phyloP scores from a whole-genome alignment of 2,888 invertebrate genomes.

The Tenthredo scrophulariae region DNA sequence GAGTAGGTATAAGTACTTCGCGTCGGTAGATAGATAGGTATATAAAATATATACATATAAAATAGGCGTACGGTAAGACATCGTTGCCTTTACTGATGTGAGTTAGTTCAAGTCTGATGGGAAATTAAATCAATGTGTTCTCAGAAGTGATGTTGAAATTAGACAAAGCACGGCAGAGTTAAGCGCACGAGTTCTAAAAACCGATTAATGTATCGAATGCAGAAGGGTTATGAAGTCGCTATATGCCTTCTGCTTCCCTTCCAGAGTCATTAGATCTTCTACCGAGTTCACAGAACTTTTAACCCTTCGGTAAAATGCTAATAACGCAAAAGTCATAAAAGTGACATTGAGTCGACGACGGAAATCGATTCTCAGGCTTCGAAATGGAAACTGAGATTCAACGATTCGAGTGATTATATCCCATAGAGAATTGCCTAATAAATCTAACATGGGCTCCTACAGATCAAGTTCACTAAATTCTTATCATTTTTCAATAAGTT shows the following conservation, averaged over 20 bases:
- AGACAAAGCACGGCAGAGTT: not conserved
- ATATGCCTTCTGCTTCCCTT: not conserved
- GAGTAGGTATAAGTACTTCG: not conserved
- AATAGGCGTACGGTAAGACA: slow-evolving; percentile 13
- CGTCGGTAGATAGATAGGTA: not conserved
- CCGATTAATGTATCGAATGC: slow-evolving; percentile 26
- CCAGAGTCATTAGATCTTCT: not conserved
- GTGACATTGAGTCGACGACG: not conserved
- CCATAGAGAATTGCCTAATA: not conserved
- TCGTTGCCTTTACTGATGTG: slow-evolving; percentile 10
- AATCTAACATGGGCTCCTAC: not conserved
- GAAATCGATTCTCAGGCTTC: not conserved
- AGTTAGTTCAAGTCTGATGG: slow-evolving; percentile 41
- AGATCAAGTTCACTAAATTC: not conserved
- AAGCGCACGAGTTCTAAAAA: slow-evolving; percentile 18
- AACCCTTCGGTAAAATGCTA: not conserved
- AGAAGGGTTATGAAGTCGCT: not conserved
- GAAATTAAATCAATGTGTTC: slow-evolving; percentile 50
- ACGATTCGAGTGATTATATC: not conserved
- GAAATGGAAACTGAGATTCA: not conserved
- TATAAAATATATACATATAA: not conserved
- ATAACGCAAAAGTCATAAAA: not conserved
- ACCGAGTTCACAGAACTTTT: not conserved
- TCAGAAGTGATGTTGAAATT: slow-evolving; percentile 46
- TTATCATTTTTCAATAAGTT: not conserved